A percentile compares a stretch with the other conserved stretches of the same genome.
Conservation (phyloP, 2,888 invertebrate species). For the Pristionchus mayeri region DNA sequence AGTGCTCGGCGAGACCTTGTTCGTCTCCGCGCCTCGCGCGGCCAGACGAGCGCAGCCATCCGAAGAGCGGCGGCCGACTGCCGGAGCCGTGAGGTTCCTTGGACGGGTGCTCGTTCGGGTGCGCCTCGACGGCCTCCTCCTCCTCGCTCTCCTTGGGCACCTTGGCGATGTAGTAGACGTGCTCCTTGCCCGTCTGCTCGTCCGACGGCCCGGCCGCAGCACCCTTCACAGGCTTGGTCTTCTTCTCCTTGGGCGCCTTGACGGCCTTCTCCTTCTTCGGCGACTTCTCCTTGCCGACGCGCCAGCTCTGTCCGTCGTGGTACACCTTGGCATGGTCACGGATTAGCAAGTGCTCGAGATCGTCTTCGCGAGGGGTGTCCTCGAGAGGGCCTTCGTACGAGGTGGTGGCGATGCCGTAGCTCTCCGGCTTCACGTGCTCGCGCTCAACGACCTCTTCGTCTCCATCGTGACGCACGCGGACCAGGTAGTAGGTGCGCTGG, state of each 20-base stretch:
- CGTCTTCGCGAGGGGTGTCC: conserved; percentile 42
- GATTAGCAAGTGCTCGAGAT: conserved; percentile 30
- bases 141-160: conserved; percentile 43
- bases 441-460: conserved; percentile 31
- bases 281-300: conserved; percentile 35
- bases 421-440: conserved; percentile 22
- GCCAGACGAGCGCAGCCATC: conserved; percentile 28
- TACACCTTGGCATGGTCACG: conserved; percentile 27
- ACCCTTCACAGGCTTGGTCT: not conserved
- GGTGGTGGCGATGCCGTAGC: conserved; percentile 22
- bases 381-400: conserved; percentile 38
- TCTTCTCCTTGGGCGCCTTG: conserved; percentile 40
- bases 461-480: conserved; percentile 24
- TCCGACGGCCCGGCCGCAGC: not conserved
- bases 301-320: conserved; percentile 41
- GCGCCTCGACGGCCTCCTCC: not conserved
- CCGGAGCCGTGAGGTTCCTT: not conserved
- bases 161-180: conserved; percentile 44
- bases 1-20: not conserved
- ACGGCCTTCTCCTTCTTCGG: conserved; percentile 25
- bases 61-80: conserved; percentile 31
- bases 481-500: conserved; percentile 21
- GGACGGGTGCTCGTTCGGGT: not conserved
- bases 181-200: conserved; percentile 11
- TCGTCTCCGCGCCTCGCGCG: not conserved